A percentile compares a stretch with the other conserved stretches of the same genome.
Evolutionary conservation across 1,140 invertebrate species (phyloP).

Genomic region (Himalopsyche phryganea): DNA sequence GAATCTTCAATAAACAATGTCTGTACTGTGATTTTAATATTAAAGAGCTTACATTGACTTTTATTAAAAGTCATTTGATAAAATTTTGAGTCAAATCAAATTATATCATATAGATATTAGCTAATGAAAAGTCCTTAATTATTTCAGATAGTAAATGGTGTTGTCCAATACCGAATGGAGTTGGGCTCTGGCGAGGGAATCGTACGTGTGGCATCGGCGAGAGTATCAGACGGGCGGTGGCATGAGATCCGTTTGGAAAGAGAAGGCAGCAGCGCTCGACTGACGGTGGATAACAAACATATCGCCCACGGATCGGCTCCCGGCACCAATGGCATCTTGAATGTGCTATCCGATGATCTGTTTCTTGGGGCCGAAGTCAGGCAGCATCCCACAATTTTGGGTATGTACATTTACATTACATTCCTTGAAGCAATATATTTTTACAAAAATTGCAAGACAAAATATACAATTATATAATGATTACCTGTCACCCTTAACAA

Average conservation of each 20-base stretch:
- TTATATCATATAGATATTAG: no score
- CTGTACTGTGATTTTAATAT: no score
- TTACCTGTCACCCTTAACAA: no score
- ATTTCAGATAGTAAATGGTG: slow-evolving; percentile 70
- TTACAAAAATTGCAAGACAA: no score
- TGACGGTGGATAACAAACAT: slow-evolving; percentile 76
- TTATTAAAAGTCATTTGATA: no score
- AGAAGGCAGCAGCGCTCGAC: slow-evolving; percentile 70
- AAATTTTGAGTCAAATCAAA: no score
- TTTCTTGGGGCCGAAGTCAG: slow-evolving; percentile 82
- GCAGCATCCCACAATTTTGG: slow-evolving; percentile 64
- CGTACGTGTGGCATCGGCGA: slow-evolving; percentile 68
- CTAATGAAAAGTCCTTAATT: no score
- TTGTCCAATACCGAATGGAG: slow-evolving; percentile 85
- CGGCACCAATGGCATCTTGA: slow-evolving; percentile 78
- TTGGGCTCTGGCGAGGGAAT: slow-evolving; percentile 88
- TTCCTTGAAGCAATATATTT: no score
- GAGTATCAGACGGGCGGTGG: slow-evolving; percentile 86
- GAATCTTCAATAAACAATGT: no score
- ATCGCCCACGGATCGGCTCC: slow-evolving; percentile 76
- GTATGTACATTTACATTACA: slow-evolving; percentile 16
- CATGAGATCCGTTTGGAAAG: slow-evolving; percentile 82
- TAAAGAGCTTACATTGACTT: no score
- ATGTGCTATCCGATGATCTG: slow-evolving; percentile 79
- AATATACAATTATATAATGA: no score